Percentiles rank a stretch among this genome's conserved stretches.
These are phyloP conservation scores for Mamestra configurata DNA, from an alignment of 1,140 invertebrate species.

Conservation along the genomic window DNA sequence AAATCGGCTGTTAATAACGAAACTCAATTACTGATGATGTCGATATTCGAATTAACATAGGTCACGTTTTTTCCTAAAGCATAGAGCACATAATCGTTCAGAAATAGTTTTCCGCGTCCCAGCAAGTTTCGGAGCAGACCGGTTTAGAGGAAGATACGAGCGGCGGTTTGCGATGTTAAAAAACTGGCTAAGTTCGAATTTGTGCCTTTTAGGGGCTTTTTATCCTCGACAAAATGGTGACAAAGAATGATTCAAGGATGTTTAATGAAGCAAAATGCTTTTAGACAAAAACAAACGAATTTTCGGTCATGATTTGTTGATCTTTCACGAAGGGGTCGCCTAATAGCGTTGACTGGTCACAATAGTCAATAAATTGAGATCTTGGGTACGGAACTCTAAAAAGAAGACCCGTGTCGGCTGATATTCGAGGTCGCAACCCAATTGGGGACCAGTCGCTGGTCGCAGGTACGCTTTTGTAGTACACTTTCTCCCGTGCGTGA, in stretches of 20 bases:
- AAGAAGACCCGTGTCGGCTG: conserved; percentile 76
- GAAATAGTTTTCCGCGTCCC: conserved; percentile 59
- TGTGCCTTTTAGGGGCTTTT: conserved; percentile 17
- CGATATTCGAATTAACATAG: conserved; percentile 27
- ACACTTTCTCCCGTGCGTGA: conserved; percentile 85
- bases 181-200: conserved; percentile 47
- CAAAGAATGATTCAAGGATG: conserved; percentile 17
- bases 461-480: conserved; percentile 78
- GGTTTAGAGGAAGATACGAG: conserved; percentile 70
- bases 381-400: conserved; percentile 49
- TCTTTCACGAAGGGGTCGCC: not conserved
- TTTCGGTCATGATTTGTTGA: not conserved
- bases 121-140: conserved; percentile 69
- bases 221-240: conserved; percentile 3
- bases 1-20: conserved; percentile 41
- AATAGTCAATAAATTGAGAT: not conserved
- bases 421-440: conserved; percentile 85
- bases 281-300: not conserved
- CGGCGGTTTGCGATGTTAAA: conserved; percentile 71
- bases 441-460: conserved; percentile 81
- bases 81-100: conserved; percentile 65
- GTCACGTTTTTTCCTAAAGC: conserved; percentile 47
- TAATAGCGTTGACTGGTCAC: not conserved
- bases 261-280: not conserved
- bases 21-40: conserved; percentile 44